Conservation (phyloP, 2,888 invertebrate genomes). For the Boloria selene region DNA sequence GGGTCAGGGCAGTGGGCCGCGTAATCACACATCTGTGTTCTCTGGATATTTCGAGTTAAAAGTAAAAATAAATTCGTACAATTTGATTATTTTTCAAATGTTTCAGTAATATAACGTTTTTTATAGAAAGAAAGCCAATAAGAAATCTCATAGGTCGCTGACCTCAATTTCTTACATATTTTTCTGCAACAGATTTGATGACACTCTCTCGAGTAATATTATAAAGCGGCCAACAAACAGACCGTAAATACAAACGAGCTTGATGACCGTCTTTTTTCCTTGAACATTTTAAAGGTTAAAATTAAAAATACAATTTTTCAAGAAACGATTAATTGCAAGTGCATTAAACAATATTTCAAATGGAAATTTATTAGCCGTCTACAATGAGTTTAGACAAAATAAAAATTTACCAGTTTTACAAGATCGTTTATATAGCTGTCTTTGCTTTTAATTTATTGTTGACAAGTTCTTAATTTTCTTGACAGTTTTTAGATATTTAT, state of each 20-base stretch:
- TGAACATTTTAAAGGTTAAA: constrained; percentile 48
- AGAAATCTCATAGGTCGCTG: constrained; percentile 56
- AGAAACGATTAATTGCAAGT: constrained; percentile 52
- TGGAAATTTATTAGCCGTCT: constrained; percentile 55
- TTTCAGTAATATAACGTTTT: background rate
- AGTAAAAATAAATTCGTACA: background rate
- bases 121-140: too few species aligned
- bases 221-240: constrained; percentile 51
- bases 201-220: constrained; percentile 48
- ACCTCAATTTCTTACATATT: constrained; percentile 59
- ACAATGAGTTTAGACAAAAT: constrained; percentile 35
- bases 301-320: constrained; percentile 51
- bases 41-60: constrained; percentile 15
- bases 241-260: constrained; percentile 53
- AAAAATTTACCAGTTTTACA: constrained; percentile 45
- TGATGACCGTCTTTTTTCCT: constrained; percentile 55
- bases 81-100: background rate
- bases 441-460: background rate
- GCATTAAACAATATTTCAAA: constrained; percentile 55
- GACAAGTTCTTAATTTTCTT: too few species aligned
- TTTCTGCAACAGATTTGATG: constrained; percentile 43
- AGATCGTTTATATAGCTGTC: constrained; percentile 11
- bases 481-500: too few species aligned
- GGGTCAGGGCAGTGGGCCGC: constrained; percentile 77
- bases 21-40: constrained; percentile 50